phyloP scores from a whole-genome alignment of 2,113 vertebrate species.

The Tor tambroides region DNA sequence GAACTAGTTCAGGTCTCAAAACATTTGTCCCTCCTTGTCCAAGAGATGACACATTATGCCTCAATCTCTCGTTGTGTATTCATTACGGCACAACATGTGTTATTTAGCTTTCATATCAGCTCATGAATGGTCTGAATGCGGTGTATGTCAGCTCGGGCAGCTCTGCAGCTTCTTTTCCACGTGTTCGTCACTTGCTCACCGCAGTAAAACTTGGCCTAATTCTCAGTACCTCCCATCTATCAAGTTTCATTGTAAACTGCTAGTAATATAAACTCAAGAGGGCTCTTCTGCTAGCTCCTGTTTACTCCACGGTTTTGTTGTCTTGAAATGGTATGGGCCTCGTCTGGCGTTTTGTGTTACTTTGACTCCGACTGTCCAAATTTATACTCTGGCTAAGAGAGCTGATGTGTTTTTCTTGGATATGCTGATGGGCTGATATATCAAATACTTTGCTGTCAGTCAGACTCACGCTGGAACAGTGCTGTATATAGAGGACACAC shows the following conservation, averaged over 20 bases:
- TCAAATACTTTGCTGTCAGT: slow-evolving; percentile 24
- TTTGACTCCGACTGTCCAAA: slow-evolving; percentile 33
- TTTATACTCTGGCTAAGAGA: slow-evolving; percentile 40
- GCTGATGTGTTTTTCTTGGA: slow-evolving; percentile 47
- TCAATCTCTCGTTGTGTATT: background rate
- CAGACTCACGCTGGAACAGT: background rate
- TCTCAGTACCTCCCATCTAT: slow-evolving; percentile 53
- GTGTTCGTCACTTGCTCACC: background rate
- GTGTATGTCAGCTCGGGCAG: background rate
- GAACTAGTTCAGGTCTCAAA: background rate
- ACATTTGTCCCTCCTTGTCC: slow-evolving; percentile 8
- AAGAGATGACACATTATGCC: slow-evolving; percentile 19
- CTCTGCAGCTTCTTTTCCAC: background rate
- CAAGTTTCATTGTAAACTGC: slow-evolving; percentile 64
- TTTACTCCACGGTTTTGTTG: slow-evolving; percentile 58
- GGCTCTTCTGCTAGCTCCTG: slow-evolving; percentile 55
- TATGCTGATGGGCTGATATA: slow-evolving; percentile 34
- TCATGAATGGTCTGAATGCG: slow-evolving; percentile 54
- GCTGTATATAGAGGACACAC: background rate
- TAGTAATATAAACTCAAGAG: slow-evolving; percentile 59
- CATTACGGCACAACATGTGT: slow-evolving; percentile 25
- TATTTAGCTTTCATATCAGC: slow-evolving; percentile 65
- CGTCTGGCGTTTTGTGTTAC: slow-evolving; percentile 5
- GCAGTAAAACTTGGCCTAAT: slow-evolving; percentile 23
- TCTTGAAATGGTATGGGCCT: slow-evolving; percentile 40